Evolutionary conservation across 2,888 invertebrate genomes (phyloP).

Genomic region (Itoplectis maculator): DNA sequence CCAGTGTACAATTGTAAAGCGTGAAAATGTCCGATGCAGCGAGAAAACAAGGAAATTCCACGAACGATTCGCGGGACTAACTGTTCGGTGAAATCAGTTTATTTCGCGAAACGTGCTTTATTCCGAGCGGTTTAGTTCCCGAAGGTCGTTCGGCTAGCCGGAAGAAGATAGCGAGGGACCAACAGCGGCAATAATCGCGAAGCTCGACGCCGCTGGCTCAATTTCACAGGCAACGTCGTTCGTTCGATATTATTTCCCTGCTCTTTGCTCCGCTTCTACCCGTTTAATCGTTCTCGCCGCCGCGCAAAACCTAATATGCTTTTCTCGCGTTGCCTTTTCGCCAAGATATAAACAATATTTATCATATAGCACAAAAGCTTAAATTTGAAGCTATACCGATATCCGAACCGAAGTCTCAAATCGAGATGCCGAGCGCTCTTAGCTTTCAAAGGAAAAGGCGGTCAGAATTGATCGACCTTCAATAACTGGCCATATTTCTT

Average conservation of each 20-base stretch:
- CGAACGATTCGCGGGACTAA: slow-evolving; percentile 63
- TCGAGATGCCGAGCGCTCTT: background rate
- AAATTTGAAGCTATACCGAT: too few relatives aligned
- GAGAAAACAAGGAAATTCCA: slow-evolving; percentile 31
- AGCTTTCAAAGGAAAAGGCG: background rate
- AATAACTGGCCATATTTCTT: background rate
- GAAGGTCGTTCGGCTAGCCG: slow-evolving; percentile 12
- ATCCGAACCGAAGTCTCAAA: background rate
- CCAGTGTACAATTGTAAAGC: background rate
- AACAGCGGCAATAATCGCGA: slow-evolving; percentile 5
- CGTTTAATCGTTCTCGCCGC: slow-evolving; percentile 22
- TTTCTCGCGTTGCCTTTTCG: slow-evolving; percentile 21
- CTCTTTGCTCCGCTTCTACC: slow-evolving; percentile 55
- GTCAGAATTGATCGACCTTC: slow-evolving; percentile 13
- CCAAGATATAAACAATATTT: too few relatives aligned
- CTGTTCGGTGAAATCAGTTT: slow-evolving; percentile 72
- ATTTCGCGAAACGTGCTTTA: slow-evolving; percentile 70
- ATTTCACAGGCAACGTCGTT: slow-evolving; percentile 18
- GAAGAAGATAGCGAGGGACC: slow-evolving; percentile 19
- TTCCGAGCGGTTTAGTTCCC: slow-evolving; percentile 70
- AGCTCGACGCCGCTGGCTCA: slow-evolving; percentile 4
- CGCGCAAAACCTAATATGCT: slow-evolving; percentile 8
- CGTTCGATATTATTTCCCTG: slow-evolving; percentile 68
- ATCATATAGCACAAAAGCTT: too few relatives aligned
- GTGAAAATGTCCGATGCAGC: background rate